Base-by-base conservation (phyloP, 1,140 invertebrate species). In the Drosophila baimaii region DNA sequence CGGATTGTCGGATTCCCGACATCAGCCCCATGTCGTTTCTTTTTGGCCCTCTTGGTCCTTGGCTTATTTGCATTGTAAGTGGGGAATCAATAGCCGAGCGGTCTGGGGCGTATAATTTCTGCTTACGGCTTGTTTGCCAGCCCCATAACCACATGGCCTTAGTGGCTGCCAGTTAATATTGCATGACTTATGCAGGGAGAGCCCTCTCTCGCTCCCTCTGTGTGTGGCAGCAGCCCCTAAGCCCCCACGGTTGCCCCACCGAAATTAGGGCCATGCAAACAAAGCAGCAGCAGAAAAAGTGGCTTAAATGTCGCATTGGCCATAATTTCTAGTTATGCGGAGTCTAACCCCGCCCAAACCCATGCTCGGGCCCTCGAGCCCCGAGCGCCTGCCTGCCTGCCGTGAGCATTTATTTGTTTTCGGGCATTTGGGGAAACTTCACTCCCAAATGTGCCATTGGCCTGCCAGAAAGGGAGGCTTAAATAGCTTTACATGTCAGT, bases 281-380 rank as follows among this genome's bases (percentile, higher is more conserved):
- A 81, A 77, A 49, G 63, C 66, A 55, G 47, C 62, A 5, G 51
- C 51, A 59, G 63, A 81, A 89, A 71, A 86, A 90, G 83, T 81
- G 89, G 81, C 83, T 91, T 86, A 81, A 91, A 90, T 91, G 79
- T 91, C 84, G 85, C 85, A 77, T 80, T 84, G 80, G 77, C 73
- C 80, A 89, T 89, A 84, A 89, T 89, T 84, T 84, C 84, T 88
- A 78, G 77, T 89, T 84, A 88, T 73, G 59, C 56, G 56, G 68
- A 64, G 77, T 43, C 47, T 33, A n/a, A 54, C 70, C 39, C 39
- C 35, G 13, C 66, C 33, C 33, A 29, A 19, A 43, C 12, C 39
- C 31, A 46, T 33, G 10, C 29, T 9, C 17, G 27, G 27, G 23
- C 54, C 23, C 33, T n/a, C 43, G 49, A 52, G 47, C 47, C 47